These are phyloP conservation scores for Myrmophylax atrothorax DNA, from an alignment of 2,113 vertebrate species.

Conservation along the genomic window DNA sequence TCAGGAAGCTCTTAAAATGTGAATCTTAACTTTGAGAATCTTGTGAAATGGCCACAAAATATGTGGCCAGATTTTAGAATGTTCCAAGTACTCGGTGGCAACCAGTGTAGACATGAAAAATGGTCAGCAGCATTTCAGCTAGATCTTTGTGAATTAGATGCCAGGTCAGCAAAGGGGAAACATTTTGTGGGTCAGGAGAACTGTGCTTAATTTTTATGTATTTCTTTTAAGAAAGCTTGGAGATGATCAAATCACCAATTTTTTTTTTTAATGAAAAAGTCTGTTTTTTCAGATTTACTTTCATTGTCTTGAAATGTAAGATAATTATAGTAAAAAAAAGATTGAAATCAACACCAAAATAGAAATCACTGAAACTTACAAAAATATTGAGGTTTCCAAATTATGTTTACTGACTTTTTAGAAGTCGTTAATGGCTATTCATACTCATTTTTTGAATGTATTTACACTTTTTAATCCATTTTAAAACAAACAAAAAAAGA, in stretches of 20 bases:
- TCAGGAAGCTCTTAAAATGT: neutral
- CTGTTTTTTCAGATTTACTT: neutral
- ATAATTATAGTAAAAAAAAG: neutral
- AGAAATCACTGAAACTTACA: neutral
- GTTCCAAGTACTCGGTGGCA: neutral
- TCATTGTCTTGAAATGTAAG: neutral
- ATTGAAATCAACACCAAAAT: neutral
- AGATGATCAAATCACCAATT: neutral
- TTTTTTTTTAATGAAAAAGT: neutral
- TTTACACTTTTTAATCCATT: neutral
- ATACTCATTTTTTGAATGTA: neutral
- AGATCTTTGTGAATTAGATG: conserved; percentile 3
- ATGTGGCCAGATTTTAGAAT: neutral
- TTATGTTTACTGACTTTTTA: neutral
- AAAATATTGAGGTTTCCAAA: neutral
- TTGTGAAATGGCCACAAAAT: conserved; percentile 36
- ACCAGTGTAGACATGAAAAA: neutral
- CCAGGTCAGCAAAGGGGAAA: conserved; percentile 18
- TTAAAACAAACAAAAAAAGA: neutral
- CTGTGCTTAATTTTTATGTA: neutral
- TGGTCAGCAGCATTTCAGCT: conserved; percentile 13
- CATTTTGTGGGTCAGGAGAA: neutral
- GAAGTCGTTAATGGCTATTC: neutral
- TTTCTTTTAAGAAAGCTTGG: neutral
- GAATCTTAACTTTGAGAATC: neutral